Base-by-base conservation (phyloP, 1,140 invertebrate species). In the Cotesia glomerata region DNA sequence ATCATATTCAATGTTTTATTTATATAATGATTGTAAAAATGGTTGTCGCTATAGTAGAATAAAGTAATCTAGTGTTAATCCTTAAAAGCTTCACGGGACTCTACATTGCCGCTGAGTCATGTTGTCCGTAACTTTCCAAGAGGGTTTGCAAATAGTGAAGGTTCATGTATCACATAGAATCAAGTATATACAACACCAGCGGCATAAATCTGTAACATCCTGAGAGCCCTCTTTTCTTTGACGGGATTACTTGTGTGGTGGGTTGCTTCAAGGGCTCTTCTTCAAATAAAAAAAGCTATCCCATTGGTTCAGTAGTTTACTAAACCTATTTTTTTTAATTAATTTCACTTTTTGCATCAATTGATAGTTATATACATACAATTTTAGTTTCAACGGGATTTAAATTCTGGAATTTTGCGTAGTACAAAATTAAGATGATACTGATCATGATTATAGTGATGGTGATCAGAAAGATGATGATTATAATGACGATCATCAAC, bases 191-290 rank as follows among this genome's bases (percentile, higher is more conserved):
- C 34, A 7, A 45, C 14, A 52, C 36, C 13, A 45, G 13, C 4
- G 49, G 39, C 39, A 72, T 72, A 74, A 78, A 74, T 74, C 75
- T 75, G 69, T 75, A 72, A 75, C 64, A 71, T 39, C 63, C 51
- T 52, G 8, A 9, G 58, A 54, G 65, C 54, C 36, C 58, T 62
- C 34, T 51, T 59, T 73, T 68, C 74, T 78, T 74, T 74, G 74
- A 74, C 68, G 45, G 73, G 76, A 78, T 78, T 78, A 78, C 61
- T 54, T 68, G 69, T 74, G 16, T 52, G 72, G 69, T 64, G 14
- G 54, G 56, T 61, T 13, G 36, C 32, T 62, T 52, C 56, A 58
- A 59, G 45, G 58, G 36, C 54, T 36, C 9, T 52, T 69, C 56
- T 58, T 59, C 35, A 70, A 62, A 62, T 32, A 49, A 11, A 62